Percentiles rank a stretch among this genome's conserved stretches.
Conservation (phyloP, 1,140 invertebrate genomes). For the Caenorhabditis tropicalis region DNA sequence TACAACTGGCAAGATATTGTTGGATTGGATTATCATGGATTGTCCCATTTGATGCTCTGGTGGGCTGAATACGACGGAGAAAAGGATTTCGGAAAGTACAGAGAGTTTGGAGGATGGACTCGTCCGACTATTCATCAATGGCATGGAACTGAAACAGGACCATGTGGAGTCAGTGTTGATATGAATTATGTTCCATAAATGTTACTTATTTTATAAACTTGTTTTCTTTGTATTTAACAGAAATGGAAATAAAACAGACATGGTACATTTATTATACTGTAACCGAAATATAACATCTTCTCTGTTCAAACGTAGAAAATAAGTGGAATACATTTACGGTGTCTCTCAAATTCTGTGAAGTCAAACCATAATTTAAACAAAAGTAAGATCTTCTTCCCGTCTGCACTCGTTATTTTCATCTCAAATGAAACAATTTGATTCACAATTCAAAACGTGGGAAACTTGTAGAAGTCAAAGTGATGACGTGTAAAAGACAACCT, state of each 20-base stretch:
- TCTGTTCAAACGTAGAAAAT: too few relatives aligned
- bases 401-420: too few relatives aligned
- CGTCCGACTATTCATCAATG: constrained; percentile 55
- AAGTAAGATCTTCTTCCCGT: too few relatives aligned
- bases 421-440: too few relatives aligned
- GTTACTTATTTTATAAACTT: too few relatives aligned
- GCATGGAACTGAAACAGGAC: constrained; percentile 29
- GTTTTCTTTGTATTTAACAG: too few relatives aligned
- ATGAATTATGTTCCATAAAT: constrained; percentile 46
- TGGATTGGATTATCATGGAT: constrained; percentile 40
- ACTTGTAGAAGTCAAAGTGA: not conserved
- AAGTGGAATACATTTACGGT: too few relatives aligned
- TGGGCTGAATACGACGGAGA: constrained; percentile 54
- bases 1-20: constrained; percentile 56
- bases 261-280: too few relatives aligned
- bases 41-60: constrained; percentile 51
- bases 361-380: too few relatives aligned
- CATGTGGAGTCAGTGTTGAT: constrained; percentile 55
- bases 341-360: too few relatives aligned
- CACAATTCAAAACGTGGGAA: not conserved
- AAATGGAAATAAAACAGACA: too few relatives aligned
- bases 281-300: too few relatives aligned
- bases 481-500: not conserved
- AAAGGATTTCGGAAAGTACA: constrained; percentile 38
- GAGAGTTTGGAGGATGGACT: constrained; percentile 51